Percentiles rank a stretch among this genome's conserved stretches.
These are phyloP conservation scores for Selenia dentaria DNA, from an alignment of 2,888 invertebrate species.

Conservation along the genomic window DNA sequence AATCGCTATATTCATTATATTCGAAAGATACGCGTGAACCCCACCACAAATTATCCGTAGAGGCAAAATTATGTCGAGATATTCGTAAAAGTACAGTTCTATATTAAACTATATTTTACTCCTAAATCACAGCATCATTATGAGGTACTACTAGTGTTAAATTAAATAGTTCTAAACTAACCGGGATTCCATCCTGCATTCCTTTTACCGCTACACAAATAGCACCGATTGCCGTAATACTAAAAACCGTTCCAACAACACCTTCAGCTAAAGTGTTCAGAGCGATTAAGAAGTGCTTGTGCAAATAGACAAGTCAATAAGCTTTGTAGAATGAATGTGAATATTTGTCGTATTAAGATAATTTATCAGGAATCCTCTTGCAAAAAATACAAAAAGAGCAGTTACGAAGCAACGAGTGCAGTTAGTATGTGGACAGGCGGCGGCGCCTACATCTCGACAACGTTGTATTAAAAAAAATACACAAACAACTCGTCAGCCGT, in stretches of 20 bases:
- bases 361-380: constrained; percentile 57
- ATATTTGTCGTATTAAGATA: constrained; percentile 74
- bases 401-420: constrained; percentile 48
- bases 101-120: background rate
- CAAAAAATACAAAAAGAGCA: constrained; percentile 52
- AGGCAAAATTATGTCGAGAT: constrained; percentile 32
- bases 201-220: constrained; percentile 60
- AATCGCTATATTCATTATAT: constrained; percentile 72
- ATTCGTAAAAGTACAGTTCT: background rate
- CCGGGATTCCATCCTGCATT: constrained; percentile 37
- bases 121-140: too few relatives aligned
- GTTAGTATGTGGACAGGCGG: constrained; percentile 48
- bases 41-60: constrained; percentile 59
- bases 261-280: constrained; percentile 46
- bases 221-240: constrained; percentile 48
- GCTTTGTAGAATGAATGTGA: constrained; percentile 58
- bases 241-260: constrained; percentile 57
- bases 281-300: constrained; percentile 52
- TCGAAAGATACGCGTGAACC: constrained; percentile 65
- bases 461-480: constrained; percentile 69
- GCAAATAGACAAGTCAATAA: constrained; percentile 59
- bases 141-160: too few relatives aligned
- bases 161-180: constrained; percentile 2
- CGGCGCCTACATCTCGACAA: constrained; percentile 63
- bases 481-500: constrained; percentile 68